phyloP scores from a whole-genome alignment of 2,113 vertebrate genomes.

The Lipophrys pholis region DNA sequence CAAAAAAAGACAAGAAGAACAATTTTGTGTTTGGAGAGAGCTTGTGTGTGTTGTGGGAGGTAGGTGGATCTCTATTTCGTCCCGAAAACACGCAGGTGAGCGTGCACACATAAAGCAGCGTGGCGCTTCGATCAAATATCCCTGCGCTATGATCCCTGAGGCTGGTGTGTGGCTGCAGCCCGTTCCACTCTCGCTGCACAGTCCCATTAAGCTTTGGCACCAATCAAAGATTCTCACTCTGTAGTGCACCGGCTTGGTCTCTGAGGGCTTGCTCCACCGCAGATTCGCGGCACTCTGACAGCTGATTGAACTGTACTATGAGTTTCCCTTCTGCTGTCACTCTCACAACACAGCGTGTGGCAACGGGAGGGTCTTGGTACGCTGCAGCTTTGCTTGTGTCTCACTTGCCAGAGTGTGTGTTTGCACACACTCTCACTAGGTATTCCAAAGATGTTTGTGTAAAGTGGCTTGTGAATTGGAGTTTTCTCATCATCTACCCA shows the following conservation, averaged over 20 bases:
- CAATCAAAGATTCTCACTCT: constrained; percentile 60
- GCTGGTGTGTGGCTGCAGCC: constrained; percentile 39
- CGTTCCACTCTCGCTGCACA: constrained; percentile 36
- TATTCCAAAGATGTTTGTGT: background rate
- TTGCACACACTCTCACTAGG: background rate
- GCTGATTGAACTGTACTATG: constrained; percentile 47
- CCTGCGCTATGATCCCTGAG: constrained; percentile 29
- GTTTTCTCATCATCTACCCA: no score
- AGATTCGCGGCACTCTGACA: constrained; percentile 30
- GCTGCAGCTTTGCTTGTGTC: constrained; percentile 1
- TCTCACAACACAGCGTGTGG: constrained; percentile 12
- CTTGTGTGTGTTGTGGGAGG: constrained; percentile 14
- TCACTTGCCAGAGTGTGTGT: no score
- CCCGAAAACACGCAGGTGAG: constrained; percentile 30
- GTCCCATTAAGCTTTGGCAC: constrained; percentile 57
- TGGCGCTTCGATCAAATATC: constrained; percentile 31
- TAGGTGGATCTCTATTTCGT: constrained; percentile 3
- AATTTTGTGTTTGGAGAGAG: background rate
- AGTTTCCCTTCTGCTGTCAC: background rate
- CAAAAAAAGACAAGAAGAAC: background rate
- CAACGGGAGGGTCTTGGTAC: constrained; percentile 12
- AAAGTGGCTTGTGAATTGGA: constrained; percentile 8
- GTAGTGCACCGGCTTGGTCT: constrained; percentile 58
- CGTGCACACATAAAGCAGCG: background rate
- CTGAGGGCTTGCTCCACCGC: constrained; percentile 38